A percentile compares a stretch with the other conserved stretches of the same genome.
These are phyloP conservation scores for Hyles euphorbiae DNA, from an alignment of 1,140 invertebrate species.

Conservation along the genomic window DNA sequence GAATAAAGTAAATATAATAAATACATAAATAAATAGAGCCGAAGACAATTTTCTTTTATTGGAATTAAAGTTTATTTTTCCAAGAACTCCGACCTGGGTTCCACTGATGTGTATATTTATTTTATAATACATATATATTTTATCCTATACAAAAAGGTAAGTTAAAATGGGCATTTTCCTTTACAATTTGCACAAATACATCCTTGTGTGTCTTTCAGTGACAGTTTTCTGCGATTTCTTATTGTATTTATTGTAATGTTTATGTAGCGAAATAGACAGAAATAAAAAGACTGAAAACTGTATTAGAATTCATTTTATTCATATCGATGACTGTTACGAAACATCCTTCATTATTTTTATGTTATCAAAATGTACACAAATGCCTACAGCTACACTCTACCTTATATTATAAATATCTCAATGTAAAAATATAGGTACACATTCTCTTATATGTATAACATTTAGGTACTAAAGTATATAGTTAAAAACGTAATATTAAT, in stretches of 20 bases:
- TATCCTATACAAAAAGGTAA: no score
- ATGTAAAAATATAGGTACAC: conserved; percentile 67
- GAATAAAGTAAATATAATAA: no score
- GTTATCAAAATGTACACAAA: conserved; percentile 71
- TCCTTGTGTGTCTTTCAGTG: no score
- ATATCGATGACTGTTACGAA: conserved; percentile 44
- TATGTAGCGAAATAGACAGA: background rate
- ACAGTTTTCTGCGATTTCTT: no score
- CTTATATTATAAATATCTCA: conserved; percentile 56
- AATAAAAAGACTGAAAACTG: conserved; percentile 60
- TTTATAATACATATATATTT: no score
- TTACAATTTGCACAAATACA: no score
- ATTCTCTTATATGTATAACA: conserved; percentile 32
- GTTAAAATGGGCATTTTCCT: no score
- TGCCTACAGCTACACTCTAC: conserved; percentile 40
- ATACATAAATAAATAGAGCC: no score
- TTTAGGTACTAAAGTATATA: conserved; percentile 42
- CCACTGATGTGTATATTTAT: no score
- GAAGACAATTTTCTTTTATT: no score
- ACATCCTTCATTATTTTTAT: conserved; percentile 40
- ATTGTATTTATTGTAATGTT: background rate
- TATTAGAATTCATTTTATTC: conserved; percentile 53
- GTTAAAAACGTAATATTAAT: conserved; percentile 28
- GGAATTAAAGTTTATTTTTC: no score
- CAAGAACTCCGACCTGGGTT: no score